phyloP scores from a whole-genome alignment of 2,113 vertebrate genomes.

The Verasper variegatus region DNA sequence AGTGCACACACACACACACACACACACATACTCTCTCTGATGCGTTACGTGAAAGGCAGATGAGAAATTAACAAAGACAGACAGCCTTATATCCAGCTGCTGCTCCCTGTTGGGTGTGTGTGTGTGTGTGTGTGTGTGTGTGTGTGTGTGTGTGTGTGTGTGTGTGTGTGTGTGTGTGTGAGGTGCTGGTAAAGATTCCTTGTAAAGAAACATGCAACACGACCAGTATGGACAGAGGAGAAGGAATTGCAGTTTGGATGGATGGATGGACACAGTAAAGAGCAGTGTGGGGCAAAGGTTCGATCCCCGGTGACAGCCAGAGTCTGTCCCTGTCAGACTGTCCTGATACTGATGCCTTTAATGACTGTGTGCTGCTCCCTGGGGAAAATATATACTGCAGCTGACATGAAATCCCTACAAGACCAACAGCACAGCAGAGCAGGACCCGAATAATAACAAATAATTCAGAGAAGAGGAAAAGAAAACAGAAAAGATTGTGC shows the following conservation, averaged over 20 bases:
- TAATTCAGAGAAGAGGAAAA: not conserved
- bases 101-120: constrained; percentile 35
- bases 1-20: not conserved
- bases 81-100: constrained; percentile 64
- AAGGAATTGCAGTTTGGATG: constrained; percentile 13
- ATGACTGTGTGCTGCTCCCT: constrained; percentile 44
- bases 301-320: constrained; percentile 53
- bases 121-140: constrained; percentile 9
- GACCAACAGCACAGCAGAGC: constrained; percentile 1
- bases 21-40: constrained; percentile 15
- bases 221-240: not conserved
- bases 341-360: constrained; percentile 66
- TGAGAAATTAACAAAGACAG: constrained; percentile 70
- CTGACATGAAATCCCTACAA: constrained; percentile 32
- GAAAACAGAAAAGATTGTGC: not conserved
- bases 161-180: constrained; percentile 5
- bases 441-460: constrained; percentile 5
- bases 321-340: constrained; percentile 61
- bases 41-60: constrained; percentile 45
- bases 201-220: constrained; percentile 24
- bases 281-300: constrained; percentile 61
- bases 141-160: constrained; percentile 2
- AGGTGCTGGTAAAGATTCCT: constrained; percentile 18
- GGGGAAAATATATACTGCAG: constrained; percentile 22
- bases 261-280: constrained; percentile 53